Evolutionary conservation across 2,888 invertebrate species (phyloP).

Genomic region (Euzophera pinguis): DNA sequence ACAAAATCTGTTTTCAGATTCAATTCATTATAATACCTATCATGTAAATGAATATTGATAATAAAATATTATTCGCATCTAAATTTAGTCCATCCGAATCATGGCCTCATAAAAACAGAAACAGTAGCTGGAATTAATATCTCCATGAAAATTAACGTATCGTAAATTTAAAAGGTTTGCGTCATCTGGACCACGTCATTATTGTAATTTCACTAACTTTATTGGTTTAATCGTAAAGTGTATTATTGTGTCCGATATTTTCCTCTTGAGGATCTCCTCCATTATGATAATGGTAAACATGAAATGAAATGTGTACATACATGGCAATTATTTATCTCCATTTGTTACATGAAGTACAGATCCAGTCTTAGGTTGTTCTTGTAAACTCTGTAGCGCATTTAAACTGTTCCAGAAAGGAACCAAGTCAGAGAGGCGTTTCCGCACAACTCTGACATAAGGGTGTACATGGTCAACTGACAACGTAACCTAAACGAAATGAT

Average conservation of each 20-base stretch:
- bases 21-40: background rate
- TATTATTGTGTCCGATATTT: conserved; percentile 35
- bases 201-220: conserved; percentile 40
- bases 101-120: conserved; percentile 27
- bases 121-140: conserved; percentile 26
- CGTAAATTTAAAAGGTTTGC: conserved; percentile 42
- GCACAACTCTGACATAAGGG: too few species aligned
- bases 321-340: too few species aligned
- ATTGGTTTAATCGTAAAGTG: conserved; percentile 47
- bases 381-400: too few species aligned
- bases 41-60: background rate
- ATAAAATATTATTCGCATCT: background rate
- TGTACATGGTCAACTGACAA: too few species aligned
- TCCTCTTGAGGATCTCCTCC: background rate
- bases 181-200: conserved; percentile 36
- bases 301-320: background rate
- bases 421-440: too few species aligned
- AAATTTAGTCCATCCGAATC: conserved; percentile 11
- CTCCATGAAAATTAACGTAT: conserved; percentile 43
- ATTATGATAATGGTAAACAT: background rate
- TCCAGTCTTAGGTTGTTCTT: too few species aligned
- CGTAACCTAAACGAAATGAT: too few species aligned
- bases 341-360: too few species aligned
- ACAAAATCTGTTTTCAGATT: too few species aligned
- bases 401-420: too few species aligned